A percentile compares a stretch with the other conserved stretches of the same genome.
Conservation (phyloP, 2,888 invertebrate genomes). For the Campoplex nolae region DNA sequence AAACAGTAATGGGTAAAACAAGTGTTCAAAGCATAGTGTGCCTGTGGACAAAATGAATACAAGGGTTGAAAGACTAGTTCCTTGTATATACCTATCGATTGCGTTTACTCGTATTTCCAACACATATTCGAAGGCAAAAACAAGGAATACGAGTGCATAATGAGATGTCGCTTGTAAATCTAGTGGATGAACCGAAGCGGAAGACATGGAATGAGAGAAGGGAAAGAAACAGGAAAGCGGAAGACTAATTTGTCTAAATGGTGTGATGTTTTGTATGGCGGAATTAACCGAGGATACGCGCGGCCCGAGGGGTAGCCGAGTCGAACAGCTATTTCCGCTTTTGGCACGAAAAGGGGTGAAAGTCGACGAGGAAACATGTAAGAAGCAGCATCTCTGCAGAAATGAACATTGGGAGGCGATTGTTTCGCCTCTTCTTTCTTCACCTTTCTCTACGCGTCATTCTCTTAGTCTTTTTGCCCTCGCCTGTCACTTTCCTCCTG, state of each 20-base stretch:
- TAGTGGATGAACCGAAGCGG: constrained; percentile 8
- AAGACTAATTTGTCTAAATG: constrained; percentile 73
- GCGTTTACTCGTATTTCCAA: not conserved
- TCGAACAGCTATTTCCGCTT: constrained; percentile 70
- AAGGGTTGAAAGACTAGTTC: not conserved
- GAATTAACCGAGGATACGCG: constrained; percentile 66
- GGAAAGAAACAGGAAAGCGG: constrained; percentile 43
- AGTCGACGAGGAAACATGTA: constrained; percentile 24
- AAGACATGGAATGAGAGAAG: constrained; percentile 10
- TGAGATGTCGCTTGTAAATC: constrained; percentile 3
- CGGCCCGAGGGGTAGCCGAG: constrained; percentile 66
- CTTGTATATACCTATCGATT: not conserved
- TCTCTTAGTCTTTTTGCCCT: constrained; percentile 20
- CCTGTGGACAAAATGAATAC: not conserved
- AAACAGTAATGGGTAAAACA: constrained; percentile 27
- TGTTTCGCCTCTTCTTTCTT: constrained; percentile 42
- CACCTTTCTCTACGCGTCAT: constrained; percentile 21
- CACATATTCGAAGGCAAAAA: not conserved
- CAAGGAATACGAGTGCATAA: constrained; percentile 13
- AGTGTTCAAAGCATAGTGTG: constrained; percentile 9
- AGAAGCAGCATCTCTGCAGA: constrained; percentile 26
- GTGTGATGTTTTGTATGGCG: constrained; percentile 68
- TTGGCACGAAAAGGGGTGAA: constrained; percentile 34
- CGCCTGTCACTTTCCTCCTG: constrained; percentile 25
- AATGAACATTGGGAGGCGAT: constrained; percentile 23